Base-by-base conservation (phyloP, 2,797 vertebrate species). In the Aulostomus chinensis region DNA sequence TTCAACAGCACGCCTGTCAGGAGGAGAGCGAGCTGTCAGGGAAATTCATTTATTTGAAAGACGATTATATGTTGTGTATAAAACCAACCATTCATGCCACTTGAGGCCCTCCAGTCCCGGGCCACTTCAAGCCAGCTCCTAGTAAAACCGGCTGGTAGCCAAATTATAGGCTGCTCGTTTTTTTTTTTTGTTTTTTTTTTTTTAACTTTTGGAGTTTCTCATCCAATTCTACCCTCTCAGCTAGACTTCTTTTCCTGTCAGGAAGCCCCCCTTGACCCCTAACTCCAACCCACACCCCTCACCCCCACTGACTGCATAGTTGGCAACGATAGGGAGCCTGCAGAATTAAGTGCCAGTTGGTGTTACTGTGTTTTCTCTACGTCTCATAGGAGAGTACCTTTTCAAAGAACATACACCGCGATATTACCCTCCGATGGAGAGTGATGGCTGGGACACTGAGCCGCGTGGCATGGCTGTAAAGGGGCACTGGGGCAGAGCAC, bases 301-400 rank as follows among this genome's bases (percentile, higher is more conserved):
- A 1, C 34, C 42, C 56, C 66, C 80, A 88, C 89, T 75, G 85
- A 85, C 82, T 84, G 90, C 91, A 92, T 91, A 94, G 93, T 89
- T 89, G 91, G 85, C 90, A 90, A 81, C 92, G 89, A 91, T 90
- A 87, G 94, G 94, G 92, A 92, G 89, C 87, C 92, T 82, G 68
- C 82, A 91, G 91, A 92, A 94, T 95, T 95, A 96, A 98, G 96
- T 96, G 93, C 91, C 94, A 93, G 94, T 96, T 97, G 94, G 93
- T 95, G 92, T 94, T 96, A 90, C 88, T 85, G 89, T 96, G 94
- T 96, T 97, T 96, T 94, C 83, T 89, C 91, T 93, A 86, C 84
- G 78, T 91, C 92, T 93, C 94, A 78, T 88, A 88, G 93, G 95
- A 94, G 92, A 86, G 89, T 88, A 78, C 76, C 90, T 67, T 81